phyloP scores from a whole-genome alignment of 2,113 vertebrate genomes.

The Uria lomvia region DNA sequence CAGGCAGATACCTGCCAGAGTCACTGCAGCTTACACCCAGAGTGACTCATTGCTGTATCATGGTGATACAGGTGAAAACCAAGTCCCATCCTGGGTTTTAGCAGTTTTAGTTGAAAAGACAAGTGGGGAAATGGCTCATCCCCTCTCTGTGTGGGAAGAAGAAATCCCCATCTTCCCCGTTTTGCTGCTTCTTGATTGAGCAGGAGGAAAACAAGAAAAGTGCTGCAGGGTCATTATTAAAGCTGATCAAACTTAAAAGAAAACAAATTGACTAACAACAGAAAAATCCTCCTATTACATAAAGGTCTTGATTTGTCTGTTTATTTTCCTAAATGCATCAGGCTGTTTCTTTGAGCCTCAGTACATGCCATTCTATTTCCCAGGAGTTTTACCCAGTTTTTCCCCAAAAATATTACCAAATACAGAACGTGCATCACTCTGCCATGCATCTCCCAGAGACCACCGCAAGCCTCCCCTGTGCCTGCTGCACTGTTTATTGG shows the following conservation, averaged over 20 bases:
- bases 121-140: background rate
- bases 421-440: accelerated
- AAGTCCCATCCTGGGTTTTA: background rate
- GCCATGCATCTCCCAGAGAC: background rate
- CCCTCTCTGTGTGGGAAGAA: background rate
- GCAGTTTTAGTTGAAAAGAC: background rate
- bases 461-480: accelerated
- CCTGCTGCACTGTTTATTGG: background rate
- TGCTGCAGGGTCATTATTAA: background rate
- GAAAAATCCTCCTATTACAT: background rate
- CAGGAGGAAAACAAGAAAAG: background rate
- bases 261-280: background rate
- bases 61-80: background rate
- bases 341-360: background rate
- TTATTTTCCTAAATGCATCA: background rate
- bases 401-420: background rate
- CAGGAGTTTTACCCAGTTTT: background rate
- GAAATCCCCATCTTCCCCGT: background rate
- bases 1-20: background rate
- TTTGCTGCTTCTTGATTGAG: background rate
- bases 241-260: background rate
- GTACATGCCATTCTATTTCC: background rate
- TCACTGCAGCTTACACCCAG: background rate
- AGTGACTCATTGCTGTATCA: background rate
- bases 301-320: background rate